Evolutionary conservation across 2,888 invertebrate genomes (phyloP), one percentile per base, ranked within the genome.

Genomic region (Steinernema carpocapsae): DNA sequence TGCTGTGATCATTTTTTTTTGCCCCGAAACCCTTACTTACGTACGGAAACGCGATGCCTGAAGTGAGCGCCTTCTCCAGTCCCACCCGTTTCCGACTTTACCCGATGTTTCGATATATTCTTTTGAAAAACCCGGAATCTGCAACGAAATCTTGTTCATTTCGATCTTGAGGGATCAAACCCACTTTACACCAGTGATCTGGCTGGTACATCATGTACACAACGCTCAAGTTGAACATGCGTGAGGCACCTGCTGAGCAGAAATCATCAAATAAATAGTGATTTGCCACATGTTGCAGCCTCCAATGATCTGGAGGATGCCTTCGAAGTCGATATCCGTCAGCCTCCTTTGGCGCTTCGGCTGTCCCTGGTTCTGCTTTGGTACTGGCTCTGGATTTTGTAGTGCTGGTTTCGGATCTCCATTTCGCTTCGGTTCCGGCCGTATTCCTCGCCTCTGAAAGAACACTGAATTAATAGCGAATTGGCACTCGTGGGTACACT

Each of bases 221-320:
- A 7, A 87, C 86, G 72, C 82, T 83, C 74, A 87, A 75, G 75
- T 87, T 88, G 82, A 88, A 86, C 87, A 87, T 87, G 32, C 87
- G 72, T 87, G 87, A 29, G 87, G 87, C 48, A 88, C 85, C 74
- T 87, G 87, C 72, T 87, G 87, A 59, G 86, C 76, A 29, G 84
- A 83, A 72, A 87, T 87, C 71, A 87, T 77, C 51, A 86, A 79
- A 77, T 87, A 87, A 70, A 87, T 83, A 83, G 84, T 87, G 52
- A 87, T 85, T 75, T 87, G 87, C 87, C 87, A 87, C 86, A 85
- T 87, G 37, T 83, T 79, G 76, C 87, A 87, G 32, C 87, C 87
- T 48, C 87, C 87, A 78, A 87, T 87, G 72, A 88, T 86, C 73
- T 87, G 84, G 2, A 87, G 77, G 74, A 87, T 86, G n/a, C 87